Percentiles rank a stretch among this genome's conserved stretches.
phyloP scores from a whole-genome alignment of 2,113 vertebrate genomes.

The Thinocorus orbignyianus region DNA sequence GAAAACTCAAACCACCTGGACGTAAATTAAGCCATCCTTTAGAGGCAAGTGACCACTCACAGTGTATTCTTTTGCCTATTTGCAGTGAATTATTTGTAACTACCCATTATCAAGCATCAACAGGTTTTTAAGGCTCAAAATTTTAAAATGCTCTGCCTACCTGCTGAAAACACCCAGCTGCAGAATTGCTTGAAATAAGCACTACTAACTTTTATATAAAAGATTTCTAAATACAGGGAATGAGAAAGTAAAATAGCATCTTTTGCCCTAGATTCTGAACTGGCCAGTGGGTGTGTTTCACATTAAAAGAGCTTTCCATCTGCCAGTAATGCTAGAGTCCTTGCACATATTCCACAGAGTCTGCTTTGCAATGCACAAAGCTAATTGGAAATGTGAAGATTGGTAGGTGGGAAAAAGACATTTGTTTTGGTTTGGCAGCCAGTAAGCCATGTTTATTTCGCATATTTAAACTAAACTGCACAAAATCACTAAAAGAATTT shows the following conservation, averaged over 20 bases:
- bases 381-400: not conserved
- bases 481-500: not conserved
- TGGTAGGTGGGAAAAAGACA: not conserved
- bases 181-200: not conserved
- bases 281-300: not conserved
- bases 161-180: not conserved
- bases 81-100: not conserved
- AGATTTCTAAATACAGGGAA: slow-evolving; percentile 19
- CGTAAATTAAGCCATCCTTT: slow-evolving; percentile 21
- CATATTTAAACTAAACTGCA: not conserved
- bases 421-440: slow-evolving; percentile 19
- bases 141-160: not conserved
- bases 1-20: not conserved
- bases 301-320: slow-evolving; percentile 29
- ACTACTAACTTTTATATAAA: not conserved
- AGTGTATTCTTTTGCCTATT: not conserved
- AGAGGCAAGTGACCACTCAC: not conserved
- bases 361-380: not conserved
- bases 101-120: not conserved
- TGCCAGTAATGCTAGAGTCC: not conserved
- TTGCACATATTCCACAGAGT: not conserved
- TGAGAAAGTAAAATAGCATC: not conserved
- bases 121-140: not conserved
- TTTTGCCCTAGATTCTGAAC: slow-evolving; percentile 14
- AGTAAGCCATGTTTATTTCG: not conserved